Base-by-base conservation (phyloP, 2,888 invertebrate genomes). In the Machimus rusticus region DNA sequence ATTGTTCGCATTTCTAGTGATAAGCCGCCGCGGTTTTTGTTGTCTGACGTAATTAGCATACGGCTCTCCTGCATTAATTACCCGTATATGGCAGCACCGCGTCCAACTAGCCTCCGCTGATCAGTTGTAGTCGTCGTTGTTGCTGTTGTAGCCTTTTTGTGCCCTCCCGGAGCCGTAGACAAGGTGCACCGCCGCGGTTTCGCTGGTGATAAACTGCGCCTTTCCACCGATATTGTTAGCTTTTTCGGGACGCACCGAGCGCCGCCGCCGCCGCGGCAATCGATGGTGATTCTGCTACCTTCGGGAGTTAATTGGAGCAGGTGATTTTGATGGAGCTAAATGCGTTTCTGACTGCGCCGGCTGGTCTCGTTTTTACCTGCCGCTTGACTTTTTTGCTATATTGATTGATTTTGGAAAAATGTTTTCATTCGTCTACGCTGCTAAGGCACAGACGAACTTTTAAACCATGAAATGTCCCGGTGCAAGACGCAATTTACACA, bases 31-130 rank as follows among this genome's bases (percentile, higher is more conserved):
- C 55, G 39, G 85, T 86, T 86, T 86, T 86, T 86, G 86, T 55
- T 77, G 86, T 55, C 86, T 86, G 86, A 77, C 55, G 57, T 85
- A 87, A 87, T 87, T 87, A 87, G 87, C 87, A 87, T 87, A 87
- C 87, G 79, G 79, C 87, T 87, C 79, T 79, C 66, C 78, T 87
- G 87, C 78, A 87, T 87, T 87, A 87, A 87, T 87, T 87, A 87
- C 87, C 87, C 87, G 87, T 87, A 87, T 87, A 85, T 46, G 85
- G 85, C 14, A 74, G 85, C 31, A 43, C 74, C n/a, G 85, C 43
- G 74, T 46, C 74, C 74, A 85, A 43, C 85, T 85, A 46, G 74
- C 85, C 74, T 43, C 85, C 51, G 74, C 9, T 74, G 74, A 74
- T 46, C 74, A 74, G 76, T 86, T 76, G 76, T 43, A 51, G 74